Conservation (phyloP, 53 echinoderm and acorn worm species). For the Echinarachnius parma region DNA sequence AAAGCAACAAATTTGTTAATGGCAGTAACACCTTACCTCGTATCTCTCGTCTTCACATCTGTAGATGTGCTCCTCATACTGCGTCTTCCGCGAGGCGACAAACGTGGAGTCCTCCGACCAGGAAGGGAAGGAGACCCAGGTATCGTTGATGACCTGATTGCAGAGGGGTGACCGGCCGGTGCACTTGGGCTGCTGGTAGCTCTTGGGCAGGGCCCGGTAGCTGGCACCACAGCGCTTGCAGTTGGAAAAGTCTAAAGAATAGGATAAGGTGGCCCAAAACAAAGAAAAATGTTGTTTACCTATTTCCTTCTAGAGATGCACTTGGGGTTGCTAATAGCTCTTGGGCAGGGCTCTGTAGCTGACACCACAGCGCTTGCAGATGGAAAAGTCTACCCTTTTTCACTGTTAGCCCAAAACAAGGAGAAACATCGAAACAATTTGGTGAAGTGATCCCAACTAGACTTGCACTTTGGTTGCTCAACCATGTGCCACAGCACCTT, state of each 20-base stretch:
- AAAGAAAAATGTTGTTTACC: no score
- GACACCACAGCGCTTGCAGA: no score
- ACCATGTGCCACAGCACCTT: no score
- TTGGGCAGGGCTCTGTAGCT: no score
- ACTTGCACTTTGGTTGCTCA: neutral
- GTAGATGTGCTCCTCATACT: slow-evolving; percentile 98
- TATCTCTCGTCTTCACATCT: slow-evolving; percentile 99
- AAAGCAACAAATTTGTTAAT: no score
- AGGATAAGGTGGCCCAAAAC: no score
- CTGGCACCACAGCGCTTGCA: slow-evolving; percentile 98
- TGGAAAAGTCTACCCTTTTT: no score
- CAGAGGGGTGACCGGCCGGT: slow-evolving; percentile 75
- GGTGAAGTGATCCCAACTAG: neutral
- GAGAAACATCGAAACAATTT: neutral
- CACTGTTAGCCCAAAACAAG: no score
- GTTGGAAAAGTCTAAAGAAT: slow-evolving; percentile 83
- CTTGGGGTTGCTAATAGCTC: no score
- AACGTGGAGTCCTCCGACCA: slow-evolving; percentile 96
- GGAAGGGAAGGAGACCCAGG: slow-evolving; percentile 98
- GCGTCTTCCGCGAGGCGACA: slow-evolving; percentile 89
- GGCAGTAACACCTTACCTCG: slow-evolving; percentile 64
- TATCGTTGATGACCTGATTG: slow-evolving; percentile 94
- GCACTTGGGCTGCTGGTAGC: slow-evolving; percentile 91
- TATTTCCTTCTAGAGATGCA: no score
- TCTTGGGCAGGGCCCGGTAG: slow-evolving; percentile 96